A percentile compares a stretch with the other conserved stretches of the same genome.
These are phyloP conservation scores for Ectemnius continuus DNA, from an alignment of 2,888 invertebrate genomes.

Conservation along the genomic window DNA sequence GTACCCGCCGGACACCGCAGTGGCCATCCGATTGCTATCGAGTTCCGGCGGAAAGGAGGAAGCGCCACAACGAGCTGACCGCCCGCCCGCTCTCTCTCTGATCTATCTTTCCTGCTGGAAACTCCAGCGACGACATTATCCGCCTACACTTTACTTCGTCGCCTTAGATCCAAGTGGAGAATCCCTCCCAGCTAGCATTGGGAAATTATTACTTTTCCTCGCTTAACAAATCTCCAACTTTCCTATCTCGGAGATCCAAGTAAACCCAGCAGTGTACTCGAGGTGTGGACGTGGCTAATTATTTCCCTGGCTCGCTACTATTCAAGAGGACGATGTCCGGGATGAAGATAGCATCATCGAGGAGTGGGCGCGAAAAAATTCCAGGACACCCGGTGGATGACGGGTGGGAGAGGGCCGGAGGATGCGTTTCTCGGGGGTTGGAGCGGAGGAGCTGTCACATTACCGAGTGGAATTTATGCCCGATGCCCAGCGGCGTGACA, in stretches of 20 bases:
- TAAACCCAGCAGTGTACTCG: too few relatives aligned
- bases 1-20: constrained; percentile 40
- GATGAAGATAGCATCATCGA: neutral
- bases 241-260: too few relatives aligned
- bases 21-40: constrained; percentile 73
- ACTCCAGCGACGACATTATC: constrained; percentile 54
- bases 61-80: constrained; percentile 58
- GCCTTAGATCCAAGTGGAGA: constrained; percentile 25
- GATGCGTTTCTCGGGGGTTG: constrained; percentile 65
- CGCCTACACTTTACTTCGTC: constrained; percentile 29
- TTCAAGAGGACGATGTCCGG: neutral
- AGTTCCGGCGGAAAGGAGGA: constrained; percentile 75
- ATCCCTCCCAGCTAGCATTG: neutral
- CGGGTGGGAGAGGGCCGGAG: constrained; percentile 42
- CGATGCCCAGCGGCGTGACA: constrained; percentile 78
- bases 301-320: too few relatives aligned
- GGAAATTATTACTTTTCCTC: neutral
- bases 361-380: constrained; percentile 42
- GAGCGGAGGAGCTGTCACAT: constrained; percentile 77
- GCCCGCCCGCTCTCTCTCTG: constrained; percentile 49
- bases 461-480: constrained; percentile 77
- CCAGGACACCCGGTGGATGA: constrained; percentile 68
- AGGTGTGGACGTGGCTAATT: too few relatives aligned
- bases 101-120: constrained; percentile 64
- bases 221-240: neutral